Percentiles rank a stretch among this genome's conserved stretches.
These are phyloP conservation scores for Trichoplax adhaerens DNA, from an alignment of 37 sponge, comb jelly and placozoan genomes.

Conservation along the genomic window DNA sequence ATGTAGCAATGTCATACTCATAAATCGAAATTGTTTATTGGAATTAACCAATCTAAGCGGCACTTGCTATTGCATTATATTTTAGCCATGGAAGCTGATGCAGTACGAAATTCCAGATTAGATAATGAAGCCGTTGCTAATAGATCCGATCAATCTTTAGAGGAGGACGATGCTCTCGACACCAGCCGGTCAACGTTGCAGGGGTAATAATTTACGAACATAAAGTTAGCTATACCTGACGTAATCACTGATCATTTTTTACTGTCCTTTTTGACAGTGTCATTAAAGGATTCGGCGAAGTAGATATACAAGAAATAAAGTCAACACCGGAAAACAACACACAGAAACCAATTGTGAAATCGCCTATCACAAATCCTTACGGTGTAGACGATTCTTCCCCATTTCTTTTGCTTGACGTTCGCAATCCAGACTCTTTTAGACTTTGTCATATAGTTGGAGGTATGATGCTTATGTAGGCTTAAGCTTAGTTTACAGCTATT, in stretches of 20 bases:
- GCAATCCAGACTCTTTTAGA: conserved; percentile 63
- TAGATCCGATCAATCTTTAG: too few relatives aligned
- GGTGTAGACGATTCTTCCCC: conserved; percentile 13
- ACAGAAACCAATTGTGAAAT: not conserved
- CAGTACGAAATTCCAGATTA: not conserved
- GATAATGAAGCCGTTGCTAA: not conserved
- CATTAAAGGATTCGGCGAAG: conserved; percentile 11
- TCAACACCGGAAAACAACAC: conserved; percentile 4
- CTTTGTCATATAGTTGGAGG: conserved; percentile 79
- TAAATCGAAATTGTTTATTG: too few relatives aligned
- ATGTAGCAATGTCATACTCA: too few relatives aligned
- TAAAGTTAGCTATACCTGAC: too few relatives aligned
- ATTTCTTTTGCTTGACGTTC: conserved; percentile 83
- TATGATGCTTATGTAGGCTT: conserved; percentile 6
- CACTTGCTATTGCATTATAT: too few relatives aligned
- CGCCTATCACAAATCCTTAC: not conserved
- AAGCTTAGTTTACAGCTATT: not conserved
- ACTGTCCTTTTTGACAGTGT: conserved; percentile 6
- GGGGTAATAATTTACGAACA: too few relatives aligned
- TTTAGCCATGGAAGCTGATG: too few relatives aligned
- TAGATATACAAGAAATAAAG: conserved; percentile 2
- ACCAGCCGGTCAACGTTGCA: not conserved
- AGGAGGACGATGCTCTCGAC: conserved; percentile 6
- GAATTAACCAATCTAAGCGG: too few relatives aligned
- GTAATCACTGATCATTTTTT: not conserved